These are phyloP conservation scores for Apomyelois bistriatella DNA, from an alignment of 2,888 invertebrate genomes.

Conservation along the genomic window DNA sequence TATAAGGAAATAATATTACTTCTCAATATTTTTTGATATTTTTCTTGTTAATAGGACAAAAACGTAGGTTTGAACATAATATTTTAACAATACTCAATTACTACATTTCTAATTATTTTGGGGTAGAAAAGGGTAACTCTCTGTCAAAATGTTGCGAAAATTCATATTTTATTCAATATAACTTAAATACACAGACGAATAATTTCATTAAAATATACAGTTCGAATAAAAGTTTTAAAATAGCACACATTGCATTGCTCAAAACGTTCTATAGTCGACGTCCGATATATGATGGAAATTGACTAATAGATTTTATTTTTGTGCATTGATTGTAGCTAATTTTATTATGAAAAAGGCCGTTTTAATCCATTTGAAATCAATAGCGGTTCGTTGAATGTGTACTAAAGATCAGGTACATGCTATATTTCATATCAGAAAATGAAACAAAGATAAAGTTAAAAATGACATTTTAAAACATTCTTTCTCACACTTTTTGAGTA, in stretches of 20 bases:
- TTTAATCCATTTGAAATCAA: neutral
- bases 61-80: too few relatives aligned
- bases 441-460: too few relatives aligned
- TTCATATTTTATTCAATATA: neutral
- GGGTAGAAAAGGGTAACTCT: too few relatives aligned
- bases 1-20: too few relatives aligned
- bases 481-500: too few relatives aligned
- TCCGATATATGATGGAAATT: neutral
- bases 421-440: too few relatives aligned
- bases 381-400: slow-evolving; percentile 20
- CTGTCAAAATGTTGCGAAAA: too few relatives aligned
- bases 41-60: too few relatives aligned
- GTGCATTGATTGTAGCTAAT: neutral
- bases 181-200: neutral
- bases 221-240: slow-evolving; percentile 2
- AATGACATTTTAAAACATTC: too few relatives aligned
- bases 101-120: too few relatives aligned
- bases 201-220: neutral
- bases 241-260: neutral
- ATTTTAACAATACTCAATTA: too few relatives aligned
- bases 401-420: slow-evolving; percentile 40
- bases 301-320: neutral
- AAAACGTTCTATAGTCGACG: neutral
- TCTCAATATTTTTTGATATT: too few relatives aligned
- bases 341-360: neutral